phyloP scores from a whole-genome alignment of 35 echinoderm and acorn worm species.

The Apostichopus japonicus region DNA sequence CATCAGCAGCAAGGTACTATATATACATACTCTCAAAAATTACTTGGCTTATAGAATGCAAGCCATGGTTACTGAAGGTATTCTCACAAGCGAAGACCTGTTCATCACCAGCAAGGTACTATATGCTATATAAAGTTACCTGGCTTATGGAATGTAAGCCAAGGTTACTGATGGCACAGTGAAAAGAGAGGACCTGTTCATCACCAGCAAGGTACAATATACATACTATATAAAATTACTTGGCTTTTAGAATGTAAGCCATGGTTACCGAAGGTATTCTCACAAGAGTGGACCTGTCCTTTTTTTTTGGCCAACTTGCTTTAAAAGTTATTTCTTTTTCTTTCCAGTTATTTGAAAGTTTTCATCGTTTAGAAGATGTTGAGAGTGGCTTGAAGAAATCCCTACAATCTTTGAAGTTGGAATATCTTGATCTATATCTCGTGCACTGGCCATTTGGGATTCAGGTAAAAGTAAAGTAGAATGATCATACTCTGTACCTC shows the following conservation, averaged over 20 bases:
- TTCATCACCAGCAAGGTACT: constrained; percentile 73
- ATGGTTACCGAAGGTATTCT: constrained; percentile 62
- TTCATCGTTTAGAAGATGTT: constrained; percentile 17
- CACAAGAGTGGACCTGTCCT: too few species aligned
- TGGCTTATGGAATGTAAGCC: constrained; percentile 47
- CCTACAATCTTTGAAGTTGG: constrained; percentile 28
- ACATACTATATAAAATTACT: not conserved
- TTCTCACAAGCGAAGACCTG: constrained; percentile 58
- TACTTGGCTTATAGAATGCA: constrained; percentile 3
- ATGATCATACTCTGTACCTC: too few species aligned
- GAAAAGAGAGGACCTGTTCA: constrained; percentile 62
- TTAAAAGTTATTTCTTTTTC: not conserved
- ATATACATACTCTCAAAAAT: not conserved
- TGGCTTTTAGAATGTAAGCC: not conserved
- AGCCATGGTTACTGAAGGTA: constrained; percentile 64
- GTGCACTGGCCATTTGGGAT: constrained; percentile 48
- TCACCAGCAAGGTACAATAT: constrained; percentile 70
- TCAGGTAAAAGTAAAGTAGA: not conserved
- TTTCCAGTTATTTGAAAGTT: constrained; percentile 28
- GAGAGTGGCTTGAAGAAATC: constrained; percentile 43
- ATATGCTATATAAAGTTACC: too few species aligned
- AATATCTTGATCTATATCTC: constrained; percentile 41
- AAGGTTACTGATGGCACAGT: constrained; percentile 75
- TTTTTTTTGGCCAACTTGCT: too few species aligned
- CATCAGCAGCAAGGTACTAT: constrained; percentile 67